These are phyloP conservation scores for Anguilla japonica DNA, from an alignment of 2,113 vertebrate species.

Conservation along the genomic window DNA sequence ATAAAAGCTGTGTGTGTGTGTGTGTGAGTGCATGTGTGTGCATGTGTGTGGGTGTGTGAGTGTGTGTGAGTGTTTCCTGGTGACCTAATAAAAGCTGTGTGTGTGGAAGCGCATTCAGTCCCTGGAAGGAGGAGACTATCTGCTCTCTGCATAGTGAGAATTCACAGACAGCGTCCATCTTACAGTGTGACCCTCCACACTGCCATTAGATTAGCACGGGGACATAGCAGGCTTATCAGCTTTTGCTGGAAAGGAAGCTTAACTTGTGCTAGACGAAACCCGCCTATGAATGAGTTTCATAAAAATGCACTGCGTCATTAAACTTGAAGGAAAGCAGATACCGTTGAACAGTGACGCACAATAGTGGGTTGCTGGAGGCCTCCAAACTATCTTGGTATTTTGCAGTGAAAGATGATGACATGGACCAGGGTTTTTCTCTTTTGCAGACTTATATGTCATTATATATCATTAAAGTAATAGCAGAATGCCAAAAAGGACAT, in stretches of 20 bases:
- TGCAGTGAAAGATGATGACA: not conserved
- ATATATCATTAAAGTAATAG: not conserved
- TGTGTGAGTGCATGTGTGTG: not conserved
- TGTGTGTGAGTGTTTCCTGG: not conserved
- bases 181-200: conserved; percentile 52
- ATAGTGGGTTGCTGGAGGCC: too few relatives aligned
- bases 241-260: conserved; percentile 55
- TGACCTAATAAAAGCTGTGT: not conserved
- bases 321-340: not conserved
- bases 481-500: not conserved
- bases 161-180: conserved; percentile 48
- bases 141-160: conserved; percentile 48
- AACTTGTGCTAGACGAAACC: conserved; percentile 44
- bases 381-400: not conserved
- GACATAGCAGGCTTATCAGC: conserved; percentile 50
- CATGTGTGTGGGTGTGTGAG: not conserved
- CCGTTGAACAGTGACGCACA: too few relatives aligned
- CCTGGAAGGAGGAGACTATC: not conserved
- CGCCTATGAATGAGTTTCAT: not conserved
- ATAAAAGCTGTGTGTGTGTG: too few relatives aligned
- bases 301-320: not conserved
- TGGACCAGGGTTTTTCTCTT: not conserved
- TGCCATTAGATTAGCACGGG: conserved; percentile 47
- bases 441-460: not conserved
- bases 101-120: not conserved